Percentiles rank a stretch among this genome's conserved stretches.
These are phyloP conservation scores for Ceratina japonica DNA, from an alignment of 1,140 invertebrate species.

Conservation along the genomic window DNA sequence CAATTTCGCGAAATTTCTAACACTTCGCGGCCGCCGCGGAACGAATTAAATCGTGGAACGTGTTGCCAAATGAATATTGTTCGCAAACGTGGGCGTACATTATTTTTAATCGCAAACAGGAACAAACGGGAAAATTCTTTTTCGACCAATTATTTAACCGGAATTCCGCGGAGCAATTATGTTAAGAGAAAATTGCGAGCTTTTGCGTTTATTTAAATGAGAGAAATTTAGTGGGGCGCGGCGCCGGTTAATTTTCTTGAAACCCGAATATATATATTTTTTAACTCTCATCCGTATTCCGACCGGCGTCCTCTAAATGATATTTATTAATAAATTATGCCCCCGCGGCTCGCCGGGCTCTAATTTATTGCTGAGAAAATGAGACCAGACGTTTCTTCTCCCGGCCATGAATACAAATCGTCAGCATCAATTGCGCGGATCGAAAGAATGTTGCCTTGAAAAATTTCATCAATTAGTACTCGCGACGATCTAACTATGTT, in stretches of 20 bases:
- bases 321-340: constrained; percentile 16
- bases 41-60: not conserved
- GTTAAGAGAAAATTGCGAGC: not conserved
- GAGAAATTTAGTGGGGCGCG: not conserved
- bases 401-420: constrained; percentile 14
- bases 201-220: not conserved
- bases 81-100: not conserved
- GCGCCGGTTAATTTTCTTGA: not conserved
- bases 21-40: not conserved
- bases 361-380: not conserved
- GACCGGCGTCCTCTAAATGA: not conserved
- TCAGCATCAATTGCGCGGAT: constrained; percentile 7
- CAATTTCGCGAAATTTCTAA: constrained; percentile 26
- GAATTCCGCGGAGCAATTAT: not conserved
- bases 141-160: too few relatives aligned
- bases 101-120: too few relatives aligned
- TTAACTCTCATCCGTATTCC: not conserved
- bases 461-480: constrained; percentile 23
- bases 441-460: not conserved
- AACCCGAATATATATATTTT: not conserved
- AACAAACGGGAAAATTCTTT: not conserved
- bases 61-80: not conserved
- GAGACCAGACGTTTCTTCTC: not conserved
- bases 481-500: constrained; percentile 13
- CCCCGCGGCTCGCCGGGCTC: not conserved